Percentiles rank a stretch among this genome's conserved stretches.
phyloP scores from a whole-genome alignment of 2,797 vertebrate species.

The Protosalanx chinensis region DNA sequence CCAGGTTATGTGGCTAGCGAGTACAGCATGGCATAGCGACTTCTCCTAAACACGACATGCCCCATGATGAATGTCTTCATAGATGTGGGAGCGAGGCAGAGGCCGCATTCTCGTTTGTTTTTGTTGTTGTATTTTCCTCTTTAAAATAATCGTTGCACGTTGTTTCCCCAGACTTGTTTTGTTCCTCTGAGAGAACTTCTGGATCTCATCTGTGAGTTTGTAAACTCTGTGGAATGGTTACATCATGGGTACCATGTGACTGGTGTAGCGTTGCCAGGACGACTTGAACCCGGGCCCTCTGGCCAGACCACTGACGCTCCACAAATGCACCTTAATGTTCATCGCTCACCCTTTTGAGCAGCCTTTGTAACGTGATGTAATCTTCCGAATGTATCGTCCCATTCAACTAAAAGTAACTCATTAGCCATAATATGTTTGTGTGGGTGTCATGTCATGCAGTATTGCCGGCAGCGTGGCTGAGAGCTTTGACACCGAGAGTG shows the following conservation, averaged over 20 bases:
- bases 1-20: not conserved
- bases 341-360: not conserved
- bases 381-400: too few relatives aligned
- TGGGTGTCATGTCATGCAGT: conserved; percentile 58
- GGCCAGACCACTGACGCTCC: conserved; percentile 27
- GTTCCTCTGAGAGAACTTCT: conserved; percentile 52
- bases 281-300: conserved; percentile 28
- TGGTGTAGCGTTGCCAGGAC: conserved; percentile 32
- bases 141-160: conserved; percentile 1
- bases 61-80: conserved; percentile 18
- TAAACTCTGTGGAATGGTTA: conserved; percentile 43
- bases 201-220: conserved; percentile 49
- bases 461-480: conserved; percentile 97
- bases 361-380: not conserved
- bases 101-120: conserved; percentile 48
- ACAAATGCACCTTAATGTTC: not conserved
- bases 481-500: conserved; percentile 97
- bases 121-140: conserved; percentile 26
- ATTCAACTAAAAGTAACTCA: not conserved
- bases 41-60: conserved; percentile 21
- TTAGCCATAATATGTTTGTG: not conserved
- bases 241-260: conserved; percentile 51
- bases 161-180: conserved; percentile 49
- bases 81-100: conserved; percentile 18
- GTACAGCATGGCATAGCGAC: not conserved